phyloP scores from a whole-genome alignment of 1,140 invertebrate species.

The Colletes gigas region DNA sequence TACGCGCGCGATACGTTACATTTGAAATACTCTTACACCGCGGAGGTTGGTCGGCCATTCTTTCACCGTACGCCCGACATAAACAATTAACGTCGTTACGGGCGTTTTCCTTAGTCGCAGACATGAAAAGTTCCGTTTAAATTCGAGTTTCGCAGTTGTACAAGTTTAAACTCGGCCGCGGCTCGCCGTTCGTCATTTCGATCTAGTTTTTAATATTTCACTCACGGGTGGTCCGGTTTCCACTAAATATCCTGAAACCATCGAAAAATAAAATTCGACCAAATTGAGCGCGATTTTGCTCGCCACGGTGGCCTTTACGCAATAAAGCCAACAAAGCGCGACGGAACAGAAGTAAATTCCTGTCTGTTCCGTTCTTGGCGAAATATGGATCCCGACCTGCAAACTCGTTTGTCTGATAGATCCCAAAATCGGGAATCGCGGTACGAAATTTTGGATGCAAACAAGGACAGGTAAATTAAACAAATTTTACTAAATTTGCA shows the following conservation, averaged over 20 bases:
- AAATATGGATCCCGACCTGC: background rate
- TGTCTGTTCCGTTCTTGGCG: background rate
- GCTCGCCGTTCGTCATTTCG: conserved; percentile 1
- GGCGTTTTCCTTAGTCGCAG: background rate
- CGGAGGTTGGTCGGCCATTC: background rate
- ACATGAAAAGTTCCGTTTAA: conserved; percentile 23
- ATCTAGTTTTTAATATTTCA: conserved; percentile 25
- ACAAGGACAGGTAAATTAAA: too few species aligned
- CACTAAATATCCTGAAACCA: background rate
- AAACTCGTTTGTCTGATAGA: background rate
- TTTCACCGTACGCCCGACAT: background rate
- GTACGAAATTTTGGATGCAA: background rate
- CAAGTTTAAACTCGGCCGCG: background rate
- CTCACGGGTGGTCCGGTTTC: background rate
- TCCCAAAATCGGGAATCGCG: background rate
- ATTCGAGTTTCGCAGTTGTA: background rate
- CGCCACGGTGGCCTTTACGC: background rate
- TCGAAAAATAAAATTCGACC: background rate
- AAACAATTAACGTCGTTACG: conserved; percentile 31
- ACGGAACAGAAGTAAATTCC: background rate
- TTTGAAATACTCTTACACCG: conserved; percentile 12
- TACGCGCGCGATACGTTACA: conserved; percentile 36
- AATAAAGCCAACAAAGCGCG: conserved; percentile 5
- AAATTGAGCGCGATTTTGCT: background rate
- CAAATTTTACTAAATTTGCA: too few species aligned